Percentiles rank a stretch among this genome's conserved stretches.
Evolutionary conservation across 2,113 vertebrate genomes (phyloP).

Genomic region (Albula goreensis): DNA sequence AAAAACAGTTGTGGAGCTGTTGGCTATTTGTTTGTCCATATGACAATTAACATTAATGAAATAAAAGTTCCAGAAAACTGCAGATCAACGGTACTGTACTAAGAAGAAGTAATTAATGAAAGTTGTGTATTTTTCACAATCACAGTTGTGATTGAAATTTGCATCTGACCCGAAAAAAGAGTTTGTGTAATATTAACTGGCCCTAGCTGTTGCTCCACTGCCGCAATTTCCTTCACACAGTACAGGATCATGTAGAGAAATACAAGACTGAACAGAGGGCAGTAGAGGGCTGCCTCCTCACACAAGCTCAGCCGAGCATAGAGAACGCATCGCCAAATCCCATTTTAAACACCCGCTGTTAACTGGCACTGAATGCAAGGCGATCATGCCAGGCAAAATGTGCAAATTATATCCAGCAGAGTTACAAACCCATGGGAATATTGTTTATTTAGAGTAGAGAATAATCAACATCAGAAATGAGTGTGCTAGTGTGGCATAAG

Average conservation of each 20-base stretch:
- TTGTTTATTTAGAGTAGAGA: neutral
- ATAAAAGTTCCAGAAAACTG: too few relatives aligned
- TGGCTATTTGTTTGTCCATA: neutral
- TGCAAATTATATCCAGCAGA: neutral
- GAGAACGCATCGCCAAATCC: neutral
- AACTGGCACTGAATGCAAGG: neutral
- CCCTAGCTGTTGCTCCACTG: neutral
- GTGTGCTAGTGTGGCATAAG: neutral
- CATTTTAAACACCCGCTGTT: neutral
- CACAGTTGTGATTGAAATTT: too few relatives aligned
- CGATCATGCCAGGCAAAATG: neutral
- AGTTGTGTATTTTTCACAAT: too few relatives aligned
- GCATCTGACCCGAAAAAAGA: too few relatives aligned
- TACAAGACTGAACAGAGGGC: neutral
- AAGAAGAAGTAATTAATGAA: too few relatives aligned
- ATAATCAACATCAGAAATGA: neutral
- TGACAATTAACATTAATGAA: too few relatives aligned
- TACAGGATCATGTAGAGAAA: neutral
- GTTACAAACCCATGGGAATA: neutral
- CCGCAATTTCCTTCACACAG: neutral
- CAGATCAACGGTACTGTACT: too few relatives aligned
- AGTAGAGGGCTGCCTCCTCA: neutral
- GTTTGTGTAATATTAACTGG: neutral
- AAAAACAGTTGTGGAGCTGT: neutral
- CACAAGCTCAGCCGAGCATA: neutral